Base-by-base conservation (phyloP, 2,888 invertebrate genomes). In the Cantharis nigra region DNA sequence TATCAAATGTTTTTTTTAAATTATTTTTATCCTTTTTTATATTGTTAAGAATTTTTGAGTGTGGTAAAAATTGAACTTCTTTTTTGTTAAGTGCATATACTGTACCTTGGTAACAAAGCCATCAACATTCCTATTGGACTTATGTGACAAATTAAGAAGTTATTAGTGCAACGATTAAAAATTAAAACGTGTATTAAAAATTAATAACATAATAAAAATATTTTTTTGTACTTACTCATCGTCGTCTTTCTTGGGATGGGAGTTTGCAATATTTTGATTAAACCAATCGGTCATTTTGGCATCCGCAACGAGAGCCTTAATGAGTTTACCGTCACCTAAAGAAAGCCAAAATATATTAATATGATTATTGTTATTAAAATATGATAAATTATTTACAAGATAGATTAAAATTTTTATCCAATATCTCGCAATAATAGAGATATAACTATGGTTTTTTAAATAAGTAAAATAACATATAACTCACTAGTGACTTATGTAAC, bases 121-220 rank as follows among this genome's bases (percentile, higher is more conserved):
- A 96, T 96, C 94, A 96, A 94, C 92, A 94, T 95, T 90, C 95
- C 95, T 92, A 97, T 95, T 90, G 96, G 96, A 91, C 94, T 94
- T 86, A 82, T 74, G 76, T 80, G 84, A 81, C 83, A 84, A 79
- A 84, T 89, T 89, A 83, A 81, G 79, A 79, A 76, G 79, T 79
- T 81, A 80, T 82, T 83, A 84, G 84, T 82, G 82, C 82, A 80
- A 70, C 76, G 74, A 23, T 80, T 71, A 70, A 78, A 80, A 69
- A 76, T 76, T 79, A 67, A 69, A 73, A 73, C 75, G 74, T 79
- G 79, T 71, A 76, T 69, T 28, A 63, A 71, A 64, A 70, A 70
- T 71, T 13, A n/a, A 76, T 20, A 71, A 3, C 26, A 18, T 33
- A 49, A 71, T 26, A 13, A 11, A 65, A 26, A 75, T 49, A 33